Conservation (phyloP, 1,140 invertebrate genomes). For the Drosophila parabipectinata region DNA sequence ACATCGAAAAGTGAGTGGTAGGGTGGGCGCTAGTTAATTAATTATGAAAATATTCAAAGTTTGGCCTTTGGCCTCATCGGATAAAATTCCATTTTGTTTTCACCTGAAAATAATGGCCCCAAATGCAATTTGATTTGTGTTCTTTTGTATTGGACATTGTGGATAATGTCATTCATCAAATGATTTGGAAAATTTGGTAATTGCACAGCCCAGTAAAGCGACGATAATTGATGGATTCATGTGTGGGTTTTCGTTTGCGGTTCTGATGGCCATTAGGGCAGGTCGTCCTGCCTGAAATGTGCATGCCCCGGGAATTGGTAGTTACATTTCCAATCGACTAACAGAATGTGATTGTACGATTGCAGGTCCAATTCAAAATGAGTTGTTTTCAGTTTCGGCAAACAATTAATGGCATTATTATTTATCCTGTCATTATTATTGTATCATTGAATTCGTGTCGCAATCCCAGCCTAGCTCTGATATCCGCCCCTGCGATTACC, state of each 20-base stretch:
- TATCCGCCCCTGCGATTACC: constrained; percentile 15
- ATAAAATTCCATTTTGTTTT: neutral
- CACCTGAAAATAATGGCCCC: constrained; percentile 7
- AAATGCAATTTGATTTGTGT: constrained; percentile 25
- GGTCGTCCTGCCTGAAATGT: constrained; percentile 3
- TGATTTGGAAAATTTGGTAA: constrained; percentile 54
- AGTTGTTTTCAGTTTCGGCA: neutral
- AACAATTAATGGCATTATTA: neutral
- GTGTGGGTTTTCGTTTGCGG: constrained; percentile 12
- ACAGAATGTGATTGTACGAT: neutral
- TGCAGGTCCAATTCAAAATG: too few relatives aligned
- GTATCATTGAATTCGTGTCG: neutral
- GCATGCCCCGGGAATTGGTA: constrained; percentile 16
- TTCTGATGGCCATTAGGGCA: constrained; percentile 6
- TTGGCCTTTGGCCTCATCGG: constrained; percentile 6
- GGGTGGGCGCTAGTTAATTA: constrained; percentile 12
- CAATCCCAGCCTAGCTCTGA: constrained; percentile 6
- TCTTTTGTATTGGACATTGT: neutral
- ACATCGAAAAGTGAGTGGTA: neutral
- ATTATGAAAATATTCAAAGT: constrained; percentile 35
- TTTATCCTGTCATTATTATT: neutral
- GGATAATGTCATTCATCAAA: constrained; percentile 20
- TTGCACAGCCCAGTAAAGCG: constrained; percentile 29
- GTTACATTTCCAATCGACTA: constrained; percentile 2
- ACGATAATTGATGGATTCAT: constrained; percentile 21